Conservation (phyloP, 2,797 vertebrate species). For the Sebastes trivittatus region DNA sequence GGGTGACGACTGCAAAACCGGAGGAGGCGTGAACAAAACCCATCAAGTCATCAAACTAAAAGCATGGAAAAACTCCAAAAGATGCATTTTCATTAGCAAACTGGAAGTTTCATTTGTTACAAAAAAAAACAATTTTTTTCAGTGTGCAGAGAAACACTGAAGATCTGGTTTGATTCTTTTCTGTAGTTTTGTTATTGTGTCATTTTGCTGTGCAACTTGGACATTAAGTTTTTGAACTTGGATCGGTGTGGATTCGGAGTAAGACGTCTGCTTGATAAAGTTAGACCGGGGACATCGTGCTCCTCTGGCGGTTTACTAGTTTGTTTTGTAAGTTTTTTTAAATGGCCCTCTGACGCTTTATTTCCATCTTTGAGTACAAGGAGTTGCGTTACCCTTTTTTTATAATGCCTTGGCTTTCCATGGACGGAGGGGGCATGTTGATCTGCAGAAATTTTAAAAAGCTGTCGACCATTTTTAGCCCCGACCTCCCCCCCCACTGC, state of each 20-base stretch:
- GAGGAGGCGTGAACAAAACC: conserved; percentile 24
- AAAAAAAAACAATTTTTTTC: neutral
- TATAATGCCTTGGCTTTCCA: conserved; percentile 59
- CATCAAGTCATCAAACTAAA: neutral
- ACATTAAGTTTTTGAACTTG: conserved; percentile 45
- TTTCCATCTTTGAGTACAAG: conserved; percentile 39
- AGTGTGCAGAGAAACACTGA: conserved; percentile 29
- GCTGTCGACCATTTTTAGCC: conserved; percentile 51
- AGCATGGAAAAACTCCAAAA: conserved; percentile 33
- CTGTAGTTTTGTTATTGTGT: conserved; percentile 39
- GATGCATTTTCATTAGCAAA: conserved; percentile 22
- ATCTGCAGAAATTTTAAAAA: conserved; percentile 52
- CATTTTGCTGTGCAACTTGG: conserved; percentile 53
- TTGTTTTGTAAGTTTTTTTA: conserved; percentile 49
- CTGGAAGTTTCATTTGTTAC: conserved; percentile 16
- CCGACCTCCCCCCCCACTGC: neutral
- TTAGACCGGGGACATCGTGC: conserved; percentile 20
- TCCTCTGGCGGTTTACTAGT: conserved; percentile 51
- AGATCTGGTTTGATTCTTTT: conserved; percentile 43
- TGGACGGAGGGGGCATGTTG: conserved; percentile 24
- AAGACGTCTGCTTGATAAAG: conserved; percentile 14
- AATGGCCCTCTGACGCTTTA: conserved; percentile 43
- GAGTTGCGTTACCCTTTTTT: conserved; percentile 54
- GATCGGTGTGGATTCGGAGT: neutral
- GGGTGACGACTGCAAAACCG: conserved; percentile 11